These are phyloP conservation scores for Xenopus laevis DNA, from an alignment of 2,113 vertebrate species.

Conservation along the genomic window DNA sequence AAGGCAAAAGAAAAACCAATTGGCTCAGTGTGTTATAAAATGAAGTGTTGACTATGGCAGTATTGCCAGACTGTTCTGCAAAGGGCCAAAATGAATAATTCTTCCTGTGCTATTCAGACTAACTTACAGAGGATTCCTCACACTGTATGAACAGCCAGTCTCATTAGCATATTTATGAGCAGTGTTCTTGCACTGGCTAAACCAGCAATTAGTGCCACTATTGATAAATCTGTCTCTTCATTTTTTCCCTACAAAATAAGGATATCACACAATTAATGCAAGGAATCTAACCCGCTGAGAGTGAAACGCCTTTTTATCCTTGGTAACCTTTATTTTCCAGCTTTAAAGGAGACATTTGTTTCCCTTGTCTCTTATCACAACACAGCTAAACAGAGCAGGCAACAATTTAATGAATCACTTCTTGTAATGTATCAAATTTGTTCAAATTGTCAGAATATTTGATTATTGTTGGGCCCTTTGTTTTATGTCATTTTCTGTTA, in stretches of 20 bases:
- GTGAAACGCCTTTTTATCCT: background rate
- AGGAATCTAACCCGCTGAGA: background rate
- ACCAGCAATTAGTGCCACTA: slow-evolving; percentile 4
- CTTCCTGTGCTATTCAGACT: background rate
- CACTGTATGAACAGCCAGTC: background rate
- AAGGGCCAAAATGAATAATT: background rate
- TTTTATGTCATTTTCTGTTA: too few relatives aligned
- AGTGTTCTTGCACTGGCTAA: background rate
- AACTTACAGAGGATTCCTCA: background rate
- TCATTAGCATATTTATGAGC: slow-evolving; percentile 5
- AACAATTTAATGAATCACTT: background rate
- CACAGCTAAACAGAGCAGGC: background rate
- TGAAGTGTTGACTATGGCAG: background rate
- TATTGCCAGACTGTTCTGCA: background rate
- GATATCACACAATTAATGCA: slow-evolving; percentile 3
- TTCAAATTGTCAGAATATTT: background rate
- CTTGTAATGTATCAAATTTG: too few relatives aligned
- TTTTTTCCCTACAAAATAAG: slow-evolving; percentile 1
- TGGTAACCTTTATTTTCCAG: background rate
- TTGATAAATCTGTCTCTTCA: slow-evolving; percentile 11
- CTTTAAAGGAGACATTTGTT: background rate
- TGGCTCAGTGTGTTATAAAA: too few relatives aligned
- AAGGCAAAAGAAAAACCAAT: too few relatives aligned
- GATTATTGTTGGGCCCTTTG: too few relatives aligned
- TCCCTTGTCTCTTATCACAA: background rate